A percentile compares a stretch with the other conserved stretches of the same genome.
phyloP scores from a whole-genome alignment of 2,113 vertebrate genomes.

The Potamarius usumacintae region DNA sequence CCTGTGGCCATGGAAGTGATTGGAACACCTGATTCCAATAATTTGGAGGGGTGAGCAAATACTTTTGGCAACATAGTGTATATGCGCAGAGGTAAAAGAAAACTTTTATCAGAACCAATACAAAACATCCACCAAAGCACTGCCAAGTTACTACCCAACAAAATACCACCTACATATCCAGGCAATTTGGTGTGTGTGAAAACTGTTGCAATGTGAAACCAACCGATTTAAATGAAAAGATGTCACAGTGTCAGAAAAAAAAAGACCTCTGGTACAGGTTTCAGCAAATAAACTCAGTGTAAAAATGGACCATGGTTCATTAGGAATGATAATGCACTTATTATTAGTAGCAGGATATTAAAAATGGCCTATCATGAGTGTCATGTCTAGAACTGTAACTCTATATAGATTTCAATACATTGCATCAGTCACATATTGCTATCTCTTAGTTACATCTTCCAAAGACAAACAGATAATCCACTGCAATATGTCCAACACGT shows the following conservation, averaged over 20 bases:
- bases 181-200: background rate
- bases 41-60: no score
- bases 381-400: background rate
- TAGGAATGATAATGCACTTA: background rate
- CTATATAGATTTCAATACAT: background rate
- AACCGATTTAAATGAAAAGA: background rate
- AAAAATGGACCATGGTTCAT: background rate
- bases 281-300: background rate
- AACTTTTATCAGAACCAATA: background rate
- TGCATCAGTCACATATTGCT: conserved; percentile 11
- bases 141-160: background rate
- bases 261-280: background rate
- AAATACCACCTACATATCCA: background rate
- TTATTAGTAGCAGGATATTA: background rate
- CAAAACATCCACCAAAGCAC: background rate
- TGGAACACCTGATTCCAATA: no score
- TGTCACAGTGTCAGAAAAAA: background rate
- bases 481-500: conserved; percentile 13
- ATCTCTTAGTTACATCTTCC: conserved; percentile 19
- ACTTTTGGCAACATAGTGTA: no score
- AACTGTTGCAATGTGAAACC: background rate
- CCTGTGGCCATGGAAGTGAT: no score
- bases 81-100: background rate
- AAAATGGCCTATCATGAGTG: background rate
- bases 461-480: conserved; percentile 8